Base-by-base conservation (phyloP, 2,797 vertebrate species). In the Heterohyrax brucei region DNA sequence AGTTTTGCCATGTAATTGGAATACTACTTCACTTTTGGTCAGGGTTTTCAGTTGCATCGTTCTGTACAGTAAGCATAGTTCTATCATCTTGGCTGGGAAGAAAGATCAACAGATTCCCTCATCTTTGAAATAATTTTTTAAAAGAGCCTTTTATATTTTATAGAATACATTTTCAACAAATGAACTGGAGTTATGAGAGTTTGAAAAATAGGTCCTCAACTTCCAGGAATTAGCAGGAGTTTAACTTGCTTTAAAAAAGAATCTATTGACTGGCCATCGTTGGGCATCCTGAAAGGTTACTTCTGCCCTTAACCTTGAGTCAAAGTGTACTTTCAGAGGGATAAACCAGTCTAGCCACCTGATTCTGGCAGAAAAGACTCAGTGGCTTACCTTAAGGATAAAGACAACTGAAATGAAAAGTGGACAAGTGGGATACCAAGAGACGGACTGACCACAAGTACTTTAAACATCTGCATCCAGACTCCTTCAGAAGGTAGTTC, bases 51-150 rank as follows among this genome's bases (percentile, higher is more conserved):
- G 50, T 94, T 89, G 7, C 44, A 72, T 90, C 24, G 0, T 95
- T 94, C 56, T 93, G 39, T 93, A 48, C 30, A 64, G 19, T 95
- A 94, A 91, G 91, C 61, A 87, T 76, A 95, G 94, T 96, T 93
- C 92, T 93, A 90, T 95, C 70, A 78, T 96, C 50, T 89, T 84
- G 39, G 26, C 96, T 94, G 62, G 44, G 7, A 95, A 76, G 62
- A 97, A 98, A 97, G 13, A 94, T 98, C 94, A 73, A 26, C 87
- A 97, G 90, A 96, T 90, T 70, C 62, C 24, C 59, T 90, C 61
- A 5, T 70, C 85, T 97, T 97, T 91, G 90, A 97, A 98, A 96
- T 91, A 19, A 96, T 96, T 98, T 97, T 97, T 90, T 96, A 96
- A 97, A 98, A 68, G 18, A 96, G 66, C 13, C 44, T 19, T 93